Evolutionary conservation across 2,797 vertebrate species (phyloP), one percentile per base, ranked within the genome.

Genomic region (Anomalospiza imberbis): DNA sequence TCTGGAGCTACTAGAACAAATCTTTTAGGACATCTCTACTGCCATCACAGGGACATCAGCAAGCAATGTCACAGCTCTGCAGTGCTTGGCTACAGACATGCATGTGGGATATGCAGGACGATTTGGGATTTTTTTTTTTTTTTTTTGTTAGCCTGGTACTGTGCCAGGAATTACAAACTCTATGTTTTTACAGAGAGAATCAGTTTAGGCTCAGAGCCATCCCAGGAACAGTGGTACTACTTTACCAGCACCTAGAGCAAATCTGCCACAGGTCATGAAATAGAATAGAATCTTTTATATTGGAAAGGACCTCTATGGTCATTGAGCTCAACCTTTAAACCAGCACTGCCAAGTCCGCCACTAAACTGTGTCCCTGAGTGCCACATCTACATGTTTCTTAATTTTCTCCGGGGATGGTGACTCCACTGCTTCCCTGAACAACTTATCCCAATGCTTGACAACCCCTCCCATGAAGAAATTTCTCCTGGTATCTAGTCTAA

Each of bases 31-130:
- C 31, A 54, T 8, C 19, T 70, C 55, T 72, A 20, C 34, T 36
- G 29, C 5, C 40, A 51, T 24, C 0, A 0, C 44, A 7, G 19
- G 18, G 34, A 72, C 47, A 68, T 58, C 38, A 72, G 24, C 3
- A 12, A 32, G 29, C 42, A 75, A 42, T 87, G 40, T 21, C 7
- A 6, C 45, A 55, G 24, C 1, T 2, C 17, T 0, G 0, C 25
- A 34, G n/a, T 26, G 20, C 25, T 78, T 61, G 26, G 34, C 50
- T 61, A 38, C 1, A 5, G 31, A 51, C 0, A 6, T 5, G 3
- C 2, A 2, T 47, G 5, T 77, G 38, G 12, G 45, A 74, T 34
- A 16, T 88, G 61, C 45, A 83, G 82, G 32, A 50, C 4, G 4
- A 13, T 26, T 50, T 0, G 0, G 12, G n/a, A 51, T 63, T 36